These are phyloP conservation scores for Enteromius fasciolatus DNA, from an alignment of 2,797 vertebrate species.

Conservation along the genomic window DNA sequence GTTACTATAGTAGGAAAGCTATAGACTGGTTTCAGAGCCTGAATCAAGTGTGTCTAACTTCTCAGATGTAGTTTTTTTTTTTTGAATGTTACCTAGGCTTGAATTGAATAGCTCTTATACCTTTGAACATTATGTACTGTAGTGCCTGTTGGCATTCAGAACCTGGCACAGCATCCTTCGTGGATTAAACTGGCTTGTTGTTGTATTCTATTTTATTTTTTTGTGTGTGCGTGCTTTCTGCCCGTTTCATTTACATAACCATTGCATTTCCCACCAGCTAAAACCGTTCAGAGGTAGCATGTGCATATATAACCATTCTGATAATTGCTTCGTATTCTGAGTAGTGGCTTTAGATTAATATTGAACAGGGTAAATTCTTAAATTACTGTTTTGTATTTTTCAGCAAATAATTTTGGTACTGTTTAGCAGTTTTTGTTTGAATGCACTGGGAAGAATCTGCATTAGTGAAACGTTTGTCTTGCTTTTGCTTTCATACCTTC, in stretches of 20 bases:
- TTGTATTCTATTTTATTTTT: not conserved
- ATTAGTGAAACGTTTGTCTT: slow-evolving; percentile 17
- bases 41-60: not conserved
- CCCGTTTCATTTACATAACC: slow-evolving; percentile 27
- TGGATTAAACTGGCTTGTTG: slow-evolving; percentile 7
- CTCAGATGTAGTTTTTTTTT: not conserved
- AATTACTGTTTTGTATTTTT: not conserved
- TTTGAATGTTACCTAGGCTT: slow-evolving; percentile 10
- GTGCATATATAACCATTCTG: slow-evolving; percentile 1
- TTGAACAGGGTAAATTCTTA: not conserved
- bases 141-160: slow-evolving; percentile 21
- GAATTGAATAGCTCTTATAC: not conserved
- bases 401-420: not conserved
- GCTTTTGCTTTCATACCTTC: slow-evolving; percentile 30
- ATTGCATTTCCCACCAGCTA: slow-evolving; percentile 1
- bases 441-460: slow-evolving; percentile 3
- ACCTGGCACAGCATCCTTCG: not conserved
- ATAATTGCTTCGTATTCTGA: slow-evolving; percentile 3
- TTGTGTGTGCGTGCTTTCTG: not conserved
- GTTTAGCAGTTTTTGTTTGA: not conserved
- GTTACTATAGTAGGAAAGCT: not conserved
- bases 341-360: not conserved
- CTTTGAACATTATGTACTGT: slow-evolving; percentile 22
- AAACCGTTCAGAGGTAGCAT: slow-evolving; percentile 8
- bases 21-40: slow-evolving; percentile 7